Conservation (phyloP, 1,140 invertebrate species). For the Mya arenaria region DNA sequence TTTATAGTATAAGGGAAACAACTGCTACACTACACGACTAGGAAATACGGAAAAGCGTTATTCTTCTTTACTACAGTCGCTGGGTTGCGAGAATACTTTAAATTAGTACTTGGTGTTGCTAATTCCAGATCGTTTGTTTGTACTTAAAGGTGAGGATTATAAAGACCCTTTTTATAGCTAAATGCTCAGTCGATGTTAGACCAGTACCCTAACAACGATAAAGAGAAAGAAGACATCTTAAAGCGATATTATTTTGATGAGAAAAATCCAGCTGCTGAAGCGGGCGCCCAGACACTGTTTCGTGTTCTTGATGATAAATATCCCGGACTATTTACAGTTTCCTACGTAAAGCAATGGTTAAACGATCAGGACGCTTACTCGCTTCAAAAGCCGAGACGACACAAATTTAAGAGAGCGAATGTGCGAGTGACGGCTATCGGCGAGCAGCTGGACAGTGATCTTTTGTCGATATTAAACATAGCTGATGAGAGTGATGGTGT, state of each 20-base stretch:
- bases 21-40: no score
- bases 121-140: no score
- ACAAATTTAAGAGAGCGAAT: conserved; percentile 12
- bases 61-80: no score
- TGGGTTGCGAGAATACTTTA: no score
- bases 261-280: conserved; percentile 17
- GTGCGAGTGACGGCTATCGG: conserved; percentile 4
- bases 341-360: conserved; percentile 9
- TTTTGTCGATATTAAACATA: conserved; percentile 30
- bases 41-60: no score
- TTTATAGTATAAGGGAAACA: no score
- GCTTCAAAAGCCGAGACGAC: background rate
- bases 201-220: no score
- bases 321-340: background rate
- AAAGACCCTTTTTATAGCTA: no score
- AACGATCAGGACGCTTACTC: conserved; percentile 23
- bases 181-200: no score
- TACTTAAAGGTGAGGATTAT: no score
- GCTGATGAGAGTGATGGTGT: conserved; percentile 29
- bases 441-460: conserved; percentile 30
- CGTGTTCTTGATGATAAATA: conserved; percentile 3
- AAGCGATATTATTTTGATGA: background rate
- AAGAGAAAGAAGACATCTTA: background rate
- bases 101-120: no score
- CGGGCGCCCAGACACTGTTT: background rate